phyloP scores from a whole-genome alignment of 2,113 vertebrate species.

The Hippocampus abdominalis region DNA sequence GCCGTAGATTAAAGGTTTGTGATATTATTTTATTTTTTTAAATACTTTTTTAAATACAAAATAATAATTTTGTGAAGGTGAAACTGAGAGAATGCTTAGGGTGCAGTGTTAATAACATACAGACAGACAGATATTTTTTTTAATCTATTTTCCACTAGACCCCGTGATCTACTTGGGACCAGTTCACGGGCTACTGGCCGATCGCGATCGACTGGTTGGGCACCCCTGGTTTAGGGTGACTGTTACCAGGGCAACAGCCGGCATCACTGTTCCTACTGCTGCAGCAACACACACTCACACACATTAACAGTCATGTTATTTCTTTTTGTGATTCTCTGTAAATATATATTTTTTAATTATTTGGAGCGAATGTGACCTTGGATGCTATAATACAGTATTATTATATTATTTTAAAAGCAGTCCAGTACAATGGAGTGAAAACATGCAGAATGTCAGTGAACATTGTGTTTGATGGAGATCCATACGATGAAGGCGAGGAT shows the following conservation, averaged over 20 bases:
- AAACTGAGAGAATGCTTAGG: no score
- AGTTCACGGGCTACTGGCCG: no score
- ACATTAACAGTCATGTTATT: not conserved
- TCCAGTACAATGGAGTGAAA: slow-evolving; percentile 48
- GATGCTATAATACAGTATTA: slow-evolving; percentile 57
- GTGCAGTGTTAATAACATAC: no score
- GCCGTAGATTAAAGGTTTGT: no score
- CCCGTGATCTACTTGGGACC: no score
- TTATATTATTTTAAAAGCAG: slow-evolving; percentile 58
- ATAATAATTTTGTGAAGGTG: no score
- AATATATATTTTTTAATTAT: slow-evolving; percentile 70
- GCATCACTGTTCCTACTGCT: not conserved
- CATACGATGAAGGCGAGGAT: slow-evolving; percentile 19
- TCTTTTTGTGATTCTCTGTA: slow-evolving; percentile 12
- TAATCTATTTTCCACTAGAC: no score
- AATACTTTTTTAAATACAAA: no score
- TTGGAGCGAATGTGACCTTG: slow-evolving; percentile 57
- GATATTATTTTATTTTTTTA: no score
- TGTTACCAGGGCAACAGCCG: slow-evolving; percentile 1
- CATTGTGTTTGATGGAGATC: slow-evolving; percentile 15
- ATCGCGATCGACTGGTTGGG: no score
- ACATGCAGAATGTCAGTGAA: slow-evolving; percentile 47
- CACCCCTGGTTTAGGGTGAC: not conserved
- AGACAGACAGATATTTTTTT: no score
- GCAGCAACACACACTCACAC: not conserved